These are phyloP conservation scores for Nasua narica DNA, from an alignment of 2,797 vertebrate genomes.

Conservation along the genomic window DNA sequence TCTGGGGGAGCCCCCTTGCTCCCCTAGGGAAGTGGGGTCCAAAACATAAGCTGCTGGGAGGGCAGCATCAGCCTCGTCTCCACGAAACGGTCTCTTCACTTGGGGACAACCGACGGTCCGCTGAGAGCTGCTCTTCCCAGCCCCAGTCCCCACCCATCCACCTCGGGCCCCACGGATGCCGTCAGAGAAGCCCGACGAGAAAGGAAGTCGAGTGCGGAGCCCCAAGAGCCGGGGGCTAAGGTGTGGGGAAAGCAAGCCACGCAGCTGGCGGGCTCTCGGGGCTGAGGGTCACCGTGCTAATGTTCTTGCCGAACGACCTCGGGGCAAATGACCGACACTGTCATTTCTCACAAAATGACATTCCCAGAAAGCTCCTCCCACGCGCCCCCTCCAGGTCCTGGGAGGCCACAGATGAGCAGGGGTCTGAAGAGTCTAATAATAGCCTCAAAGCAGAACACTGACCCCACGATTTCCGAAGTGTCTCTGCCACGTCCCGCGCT, in stretches of 20 bases:
- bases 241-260: not conserved
- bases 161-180: fast-evolving
- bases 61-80: not conserved
- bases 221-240: fast-evolving
- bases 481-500: not conserved
- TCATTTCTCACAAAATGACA: not conserved
- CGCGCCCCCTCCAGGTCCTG: not conserved
- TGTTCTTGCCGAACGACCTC: not conserved
- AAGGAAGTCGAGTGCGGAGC: not conserved
- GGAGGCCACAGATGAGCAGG: not conserved
- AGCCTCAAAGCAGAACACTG: not conserved
- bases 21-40: not conserved
- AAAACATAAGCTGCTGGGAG: not conserved
- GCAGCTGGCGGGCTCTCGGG: fast-evolving
- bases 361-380: not conserved
- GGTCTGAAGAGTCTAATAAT: not conserved
- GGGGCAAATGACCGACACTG: not conserved
- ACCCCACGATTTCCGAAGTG: not conserved
- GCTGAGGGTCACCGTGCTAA: too few species aligned
- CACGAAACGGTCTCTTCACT: not conserved
- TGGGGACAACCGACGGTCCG: not conserved
- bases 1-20: not conserved
- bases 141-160: not conserved
- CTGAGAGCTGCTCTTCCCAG: not conserved
- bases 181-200: not conserved